phyloP scores from a whole-genome alignment of 2,888 invertebrate genomes.

The Lacanobia wlatinum region DNA sequence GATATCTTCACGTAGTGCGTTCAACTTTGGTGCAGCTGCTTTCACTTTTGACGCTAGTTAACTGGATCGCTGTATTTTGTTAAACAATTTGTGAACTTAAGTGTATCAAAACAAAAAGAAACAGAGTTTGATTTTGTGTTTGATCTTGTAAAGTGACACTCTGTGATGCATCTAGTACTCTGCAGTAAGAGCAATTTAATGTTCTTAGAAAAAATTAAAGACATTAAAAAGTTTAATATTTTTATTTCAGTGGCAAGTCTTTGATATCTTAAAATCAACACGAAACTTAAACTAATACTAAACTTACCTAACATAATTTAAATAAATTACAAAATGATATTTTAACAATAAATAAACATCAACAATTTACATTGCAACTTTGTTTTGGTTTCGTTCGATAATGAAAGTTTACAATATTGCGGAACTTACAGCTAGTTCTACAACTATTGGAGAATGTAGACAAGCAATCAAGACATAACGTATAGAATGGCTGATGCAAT shows the following conservation, averaged over 20 bases:
- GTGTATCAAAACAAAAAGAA: not conserved
- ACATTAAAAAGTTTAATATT: not conserved
- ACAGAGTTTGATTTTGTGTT: not conserved
- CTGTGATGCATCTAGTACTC: not conserved
- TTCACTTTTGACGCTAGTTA: constrained; percentile 81
- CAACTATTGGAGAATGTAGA: constrained; percentile 28
- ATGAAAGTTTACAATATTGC: constrained; percentile 55
- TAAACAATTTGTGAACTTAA: constrained; percentile 27
- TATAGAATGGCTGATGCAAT: constrained; percentile 51
- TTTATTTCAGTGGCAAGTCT: constrained; percentile 77
- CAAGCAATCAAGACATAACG: constrained; percentile 52
- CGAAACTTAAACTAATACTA: constrained; percentile 51
- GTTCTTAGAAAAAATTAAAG: not conserved
- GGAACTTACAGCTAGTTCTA: constrained; percentile 32
- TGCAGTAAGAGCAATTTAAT: not conserved
- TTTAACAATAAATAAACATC: constrained; percentile 73
- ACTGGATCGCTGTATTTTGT: constrained; percentile 59
- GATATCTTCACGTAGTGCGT: constrained; percentile 72
- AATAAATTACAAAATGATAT: constrained; percentile 72
- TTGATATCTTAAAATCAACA: constrained; percentile 66
- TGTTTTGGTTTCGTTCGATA: constrained; percentile 82
- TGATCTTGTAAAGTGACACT: not conserved
- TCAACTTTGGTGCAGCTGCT: constrained; percentile 78
- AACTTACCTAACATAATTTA: constrained; percentile 60
- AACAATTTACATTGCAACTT: constrained; percentile 78